These are phyloP conservation scores for Xestia c-nigrum DNA, from an alignment of 2,888 invertebrate species.

Conservation along the genomic window DNA sequence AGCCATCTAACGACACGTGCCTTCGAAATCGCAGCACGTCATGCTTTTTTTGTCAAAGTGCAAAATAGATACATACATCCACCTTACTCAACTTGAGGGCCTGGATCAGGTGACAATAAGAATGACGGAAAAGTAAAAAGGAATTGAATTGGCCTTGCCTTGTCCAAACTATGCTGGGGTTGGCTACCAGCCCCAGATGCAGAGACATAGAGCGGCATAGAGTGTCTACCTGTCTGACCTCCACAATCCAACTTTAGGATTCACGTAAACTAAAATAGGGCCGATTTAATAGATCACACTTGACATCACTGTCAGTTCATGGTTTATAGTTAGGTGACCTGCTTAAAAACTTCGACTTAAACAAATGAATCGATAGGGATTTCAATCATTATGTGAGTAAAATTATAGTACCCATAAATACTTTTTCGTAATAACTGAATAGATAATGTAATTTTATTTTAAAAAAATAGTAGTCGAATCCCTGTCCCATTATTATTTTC, in stretches of 20 bases:
- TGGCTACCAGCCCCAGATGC: neutral
- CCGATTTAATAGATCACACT: no score
- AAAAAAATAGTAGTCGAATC: no score
- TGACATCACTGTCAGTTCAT: no score
- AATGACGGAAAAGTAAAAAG: neutral
- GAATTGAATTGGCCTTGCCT: neutral
- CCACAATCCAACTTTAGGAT: neutral
- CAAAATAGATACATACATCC: neutral
- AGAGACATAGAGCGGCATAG: neutral
- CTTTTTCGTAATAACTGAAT: no score
- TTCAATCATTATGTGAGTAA: no score
- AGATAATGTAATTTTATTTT: no score
- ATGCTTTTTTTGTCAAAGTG: slow-evolving; percentile 8
- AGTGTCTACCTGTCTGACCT: neutral
- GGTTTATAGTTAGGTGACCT: no score
- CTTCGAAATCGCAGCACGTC: slow-evolving; percentile 1
- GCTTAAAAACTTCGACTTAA: no score
- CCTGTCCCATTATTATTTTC: no score
- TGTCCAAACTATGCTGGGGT: neutral
- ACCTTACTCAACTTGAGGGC: neutral
- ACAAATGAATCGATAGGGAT: no score
- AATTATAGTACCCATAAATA: no score
- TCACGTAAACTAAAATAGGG: no score
- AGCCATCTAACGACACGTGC: slow-evolving; percentile 14
- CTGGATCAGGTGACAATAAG: neutral